Base-by-base conservation (phyloP, 2,797 vertebrate species). In the Myotis vivesi region DNA sequence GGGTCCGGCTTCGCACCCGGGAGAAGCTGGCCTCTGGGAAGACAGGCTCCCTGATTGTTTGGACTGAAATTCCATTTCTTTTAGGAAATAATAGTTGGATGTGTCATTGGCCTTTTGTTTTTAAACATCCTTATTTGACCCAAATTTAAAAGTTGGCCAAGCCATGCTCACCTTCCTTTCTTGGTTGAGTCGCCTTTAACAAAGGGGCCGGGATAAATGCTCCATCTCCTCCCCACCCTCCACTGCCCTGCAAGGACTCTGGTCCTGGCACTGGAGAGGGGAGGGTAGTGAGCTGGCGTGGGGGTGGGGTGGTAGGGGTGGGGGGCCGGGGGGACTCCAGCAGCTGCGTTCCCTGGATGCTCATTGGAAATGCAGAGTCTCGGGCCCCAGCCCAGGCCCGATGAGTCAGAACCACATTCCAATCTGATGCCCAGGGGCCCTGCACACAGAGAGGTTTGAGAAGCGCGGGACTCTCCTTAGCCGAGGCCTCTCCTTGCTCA, bases 391-490 rank as follows among this genome's bases (percentile, higher is more conserved):
- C 44, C 23, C 23, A 11, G 77, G 12, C n/a, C 44, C 6, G 0
- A 13, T 0, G 41, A 17, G 9, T 49, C 59, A 13, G 69, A 28
- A 3, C 75, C 62, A 6, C 23, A 1, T 2, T 10, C 71, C 16
- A 4, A 12, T 33, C 8, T 25, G 59, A 46, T 2, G 44, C 41
- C 57, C 51, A 8, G 44, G 8, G 5, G 0, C 0, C 36, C 6
- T 1, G 44, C 0, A 23, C 30, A 17, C 73, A n/a, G 0, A 3
- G n/a, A n/a, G 13, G 23, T 62, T 9, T 3, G 22, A 46, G 44
- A 51, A 10, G 30, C 0, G 0, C 23, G 3, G 5, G n/a, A 7
- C 46, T 69, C 2, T 17, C 12, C 7, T 41, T 4, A 13, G 8
- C 38, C 13, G 10, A 28, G 53, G 13, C 71, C 36, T n/a, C 19